Conservation (phyloP, 2,888 invertebrate genomes). For the Seira sanloemensis region DNA sequence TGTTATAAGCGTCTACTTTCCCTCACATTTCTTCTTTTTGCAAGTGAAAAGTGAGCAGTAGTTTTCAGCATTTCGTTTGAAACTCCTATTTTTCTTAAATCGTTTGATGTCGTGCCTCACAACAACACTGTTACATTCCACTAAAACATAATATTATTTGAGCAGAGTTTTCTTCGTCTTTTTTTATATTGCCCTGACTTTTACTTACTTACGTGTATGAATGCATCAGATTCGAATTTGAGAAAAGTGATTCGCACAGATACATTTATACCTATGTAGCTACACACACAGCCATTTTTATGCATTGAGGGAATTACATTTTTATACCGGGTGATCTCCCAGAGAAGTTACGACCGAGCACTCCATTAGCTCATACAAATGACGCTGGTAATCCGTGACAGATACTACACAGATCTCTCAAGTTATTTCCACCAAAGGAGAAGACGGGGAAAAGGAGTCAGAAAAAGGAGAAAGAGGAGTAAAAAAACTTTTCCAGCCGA, state of each 20-base stretch:
- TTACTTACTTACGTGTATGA: neutral
- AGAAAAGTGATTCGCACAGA: neutral
- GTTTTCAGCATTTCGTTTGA: slow-evolving; percentile 56
- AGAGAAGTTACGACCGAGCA: no score
- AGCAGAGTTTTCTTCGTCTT: slow-evolving; percentile 20
- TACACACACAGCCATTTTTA: slow-evolving; percentile 20
- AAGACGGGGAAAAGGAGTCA: slow-evolving; percentile 16
- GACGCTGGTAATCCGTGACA: no score
- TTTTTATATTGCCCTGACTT: neutral
- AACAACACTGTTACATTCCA: slow-evolving; percentile 60
- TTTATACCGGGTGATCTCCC: neutral
- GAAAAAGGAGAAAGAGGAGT: no score
- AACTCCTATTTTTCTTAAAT: slow-evolving; percentile 55
- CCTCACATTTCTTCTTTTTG: slow-evolving; percentile 3
- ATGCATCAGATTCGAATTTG: neutral
- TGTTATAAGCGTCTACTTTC: neutral
- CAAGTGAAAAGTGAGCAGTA: slow-evolving; percentile 44
- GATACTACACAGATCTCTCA: no score
- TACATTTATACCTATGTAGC: slow-evolving; percentile 13
- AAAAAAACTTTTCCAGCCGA: no score
- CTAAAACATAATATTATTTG: slow-evolving; percentile 55
- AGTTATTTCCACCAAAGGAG: no score
- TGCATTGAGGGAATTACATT: neutral
- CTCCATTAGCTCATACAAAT: no score
- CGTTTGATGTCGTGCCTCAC: slow-evolving; percentile 53